Evolutionary conservation across 2,113 vertebrate species (phyloP).

Genomic region (Emberiza fucata): DNA sequence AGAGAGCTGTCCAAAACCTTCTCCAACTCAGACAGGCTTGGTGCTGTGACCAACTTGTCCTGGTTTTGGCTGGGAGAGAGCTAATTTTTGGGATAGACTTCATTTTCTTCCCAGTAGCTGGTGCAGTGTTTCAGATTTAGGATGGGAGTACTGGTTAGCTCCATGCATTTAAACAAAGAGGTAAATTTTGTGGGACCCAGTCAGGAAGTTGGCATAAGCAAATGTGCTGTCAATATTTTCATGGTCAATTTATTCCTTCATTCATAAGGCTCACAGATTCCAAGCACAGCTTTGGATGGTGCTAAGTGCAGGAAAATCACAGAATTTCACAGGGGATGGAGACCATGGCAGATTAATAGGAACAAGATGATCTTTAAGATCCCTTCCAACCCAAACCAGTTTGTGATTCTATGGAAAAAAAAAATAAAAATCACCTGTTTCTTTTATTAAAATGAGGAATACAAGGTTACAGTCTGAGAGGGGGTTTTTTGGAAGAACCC

Average conservation of each 20-base stretch:
- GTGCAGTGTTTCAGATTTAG: not conserved
- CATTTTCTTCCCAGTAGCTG: not conserved
- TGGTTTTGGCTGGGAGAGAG: not conserved
- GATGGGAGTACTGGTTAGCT: not conserved
- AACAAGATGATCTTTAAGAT: not conserved
- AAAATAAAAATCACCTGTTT: not conserved
- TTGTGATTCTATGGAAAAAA: not conserved
- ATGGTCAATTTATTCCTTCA: not conserved
- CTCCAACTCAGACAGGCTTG: not conserved
- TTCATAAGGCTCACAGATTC: not conserved
- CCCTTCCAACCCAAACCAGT: not conserved
- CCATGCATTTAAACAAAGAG: rapidly evolving
- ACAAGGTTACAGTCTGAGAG: not conserved
- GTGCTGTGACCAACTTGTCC: not conserved
- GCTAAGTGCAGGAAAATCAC: not conserved
- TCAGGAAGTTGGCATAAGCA: not conserved
- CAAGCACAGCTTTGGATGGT: not conserved
- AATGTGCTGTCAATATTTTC: not conserved
- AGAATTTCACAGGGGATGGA: not conserved
- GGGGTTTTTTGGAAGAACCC: not conserved
- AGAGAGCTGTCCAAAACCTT: not conserved
- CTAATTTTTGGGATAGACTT: not conserved
- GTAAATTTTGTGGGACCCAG: not conserved
- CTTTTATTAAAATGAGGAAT: not conserved
- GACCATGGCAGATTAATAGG: not conserved